Conservation (phyloP, 2,113 vertebrate genomes). For the Chlorodrepanis virens region DNA sequence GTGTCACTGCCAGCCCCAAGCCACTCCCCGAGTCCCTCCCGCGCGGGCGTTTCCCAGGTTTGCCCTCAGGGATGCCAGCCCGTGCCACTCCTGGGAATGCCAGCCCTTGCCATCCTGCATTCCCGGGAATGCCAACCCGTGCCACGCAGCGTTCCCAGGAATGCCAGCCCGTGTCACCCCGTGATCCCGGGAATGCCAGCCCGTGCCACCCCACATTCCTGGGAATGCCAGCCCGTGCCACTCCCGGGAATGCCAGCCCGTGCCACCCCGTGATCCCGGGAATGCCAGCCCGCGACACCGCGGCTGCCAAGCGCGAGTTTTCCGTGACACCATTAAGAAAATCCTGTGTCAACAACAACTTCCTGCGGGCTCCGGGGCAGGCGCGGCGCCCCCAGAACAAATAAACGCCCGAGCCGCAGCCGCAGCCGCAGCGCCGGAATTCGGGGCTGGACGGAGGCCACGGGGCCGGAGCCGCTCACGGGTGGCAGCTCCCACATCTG, state of each 20-base stretch:
- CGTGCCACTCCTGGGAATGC: not conserved
- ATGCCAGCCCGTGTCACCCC: fast-evolving
- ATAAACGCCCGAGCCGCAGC: not conserved
- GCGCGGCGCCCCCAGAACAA: not conserved
- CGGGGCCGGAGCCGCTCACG: fast-evolving
- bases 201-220: fast-evolving
- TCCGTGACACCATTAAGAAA: not conserved
- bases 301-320: not conserved
- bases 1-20: not conserved
- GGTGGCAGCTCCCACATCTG: fast-evolving
- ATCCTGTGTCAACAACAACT: slow-evolving; percentile 40
- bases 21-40: fast-evolving
- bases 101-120: fast-evolving
- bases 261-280: fast-evolving
- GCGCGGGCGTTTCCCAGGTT: not conserved
- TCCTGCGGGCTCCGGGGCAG: not conserved
- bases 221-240: fast-evolving
- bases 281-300: not conserved
- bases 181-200: fast-evolving
- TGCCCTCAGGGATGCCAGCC: not conserved
- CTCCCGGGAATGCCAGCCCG: fast-evolving
- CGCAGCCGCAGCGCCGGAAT: not conserved
- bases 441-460: not conserved
- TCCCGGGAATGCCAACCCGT: fast-evolving
- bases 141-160: fast-evolving